Evolutionary conservation across 1,140 invertebrate species (phyloP), one percentile per base, ranked within the genome.

Genomic region (Drosophila elegans): DNA sequence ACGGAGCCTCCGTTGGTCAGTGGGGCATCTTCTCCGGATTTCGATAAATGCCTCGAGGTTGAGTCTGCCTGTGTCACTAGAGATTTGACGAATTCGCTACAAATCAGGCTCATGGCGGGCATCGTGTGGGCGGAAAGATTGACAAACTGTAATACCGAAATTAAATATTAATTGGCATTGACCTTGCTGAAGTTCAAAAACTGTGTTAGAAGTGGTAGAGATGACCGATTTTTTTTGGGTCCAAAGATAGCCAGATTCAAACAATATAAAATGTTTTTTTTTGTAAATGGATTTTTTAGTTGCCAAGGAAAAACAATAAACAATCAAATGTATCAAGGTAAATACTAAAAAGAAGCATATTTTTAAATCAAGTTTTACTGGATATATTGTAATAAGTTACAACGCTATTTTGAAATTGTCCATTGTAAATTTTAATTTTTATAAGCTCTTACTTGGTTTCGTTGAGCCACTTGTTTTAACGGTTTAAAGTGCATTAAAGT

Each of bases 91-190:
- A 94, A 94, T 46, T 93, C 91, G 53, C 90, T 89, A 67, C 93
- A 94, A 6, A 94, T 75, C 68, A 93, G 69, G 72, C 92, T 93
- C 92, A 94, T 93, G 4, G 93, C 93, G 13, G 93, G 93, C 80
- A 94, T 90, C 21, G 93, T 94, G 60, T 94, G 94, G 48, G 93
- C 91, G 34, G 93, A 92, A 61, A 93, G 91, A 36, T 92, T 92
- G 41, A 94, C 81, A 51, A 94, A 75, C 93, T 94, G 81, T 69
- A 93, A 93, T 60, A 72, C 48, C 61, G 54, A 83, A 59, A 60
- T 41, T 45, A 74, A 66, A 42, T 9, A 80, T 84, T 90, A 88
- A 89, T 80, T 88, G 84, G 44, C 69, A 80, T 54, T 84, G 76
- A 88, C 83, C 83, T 88, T 88, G 84, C 21, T 46, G 59, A 79